A percentile compares a stretch with the other conserved stretches of the same genome.
phyloP scores from a whole-genome alignment of 2,113 vertebrate genomes.

The Pteropus alecto region DNA sequence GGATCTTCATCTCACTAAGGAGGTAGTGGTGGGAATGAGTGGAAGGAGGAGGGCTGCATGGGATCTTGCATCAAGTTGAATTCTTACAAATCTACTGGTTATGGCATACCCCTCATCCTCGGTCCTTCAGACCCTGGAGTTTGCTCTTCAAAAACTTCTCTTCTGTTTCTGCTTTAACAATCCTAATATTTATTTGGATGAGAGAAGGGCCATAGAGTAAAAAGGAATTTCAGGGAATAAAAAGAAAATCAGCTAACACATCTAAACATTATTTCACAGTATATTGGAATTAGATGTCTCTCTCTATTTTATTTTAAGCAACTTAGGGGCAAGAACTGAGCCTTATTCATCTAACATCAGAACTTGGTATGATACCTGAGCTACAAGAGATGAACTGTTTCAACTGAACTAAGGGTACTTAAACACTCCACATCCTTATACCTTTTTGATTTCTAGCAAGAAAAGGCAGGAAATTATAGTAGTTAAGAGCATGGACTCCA shows the following conservation, averaged over 20 bases:
- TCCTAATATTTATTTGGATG: background rate
- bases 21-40: background rate
- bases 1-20: background rate
- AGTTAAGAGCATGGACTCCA: background rate
- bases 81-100: background rate
- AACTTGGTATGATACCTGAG: background rate
- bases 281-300: background rate
- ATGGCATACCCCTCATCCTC: background rate
- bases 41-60: background rate
- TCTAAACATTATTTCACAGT: background rate
- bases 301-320: background rate
- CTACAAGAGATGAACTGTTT: background rate
- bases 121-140: background rate
- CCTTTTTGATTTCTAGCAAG: background rate
- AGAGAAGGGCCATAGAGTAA: background rate
- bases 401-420: background rate
- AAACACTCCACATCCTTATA: background rate
- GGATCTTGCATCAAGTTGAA: background rate
- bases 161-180: background rate
- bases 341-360: background rate
- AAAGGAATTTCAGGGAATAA: background rate
- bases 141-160: background rate
- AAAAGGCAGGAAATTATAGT: background rate
- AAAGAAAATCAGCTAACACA: background rate
- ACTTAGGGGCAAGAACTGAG: background rate